phyloP scores from a whole-genome alignment of 2,113 vertebrate genomes.

The Psittacus erithacus region DNA sequence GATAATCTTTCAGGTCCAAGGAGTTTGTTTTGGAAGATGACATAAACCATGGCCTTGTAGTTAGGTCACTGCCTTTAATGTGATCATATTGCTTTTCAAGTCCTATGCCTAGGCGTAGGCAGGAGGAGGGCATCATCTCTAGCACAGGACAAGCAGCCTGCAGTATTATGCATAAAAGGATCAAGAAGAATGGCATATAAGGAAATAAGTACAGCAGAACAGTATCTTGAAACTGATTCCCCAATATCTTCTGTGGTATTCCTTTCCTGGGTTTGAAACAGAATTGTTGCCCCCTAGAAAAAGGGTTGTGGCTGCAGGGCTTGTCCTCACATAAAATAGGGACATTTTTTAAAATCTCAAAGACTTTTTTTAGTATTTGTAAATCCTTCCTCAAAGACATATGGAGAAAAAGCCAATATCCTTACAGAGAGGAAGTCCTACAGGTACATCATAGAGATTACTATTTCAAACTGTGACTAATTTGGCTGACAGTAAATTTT shows the following conservation, averaged over 20 bases:
- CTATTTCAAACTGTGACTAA: not conserved
- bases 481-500: not conserved
- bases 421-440: not conserved
- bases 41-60: not conserved
- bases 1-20: not conserved
- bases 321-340: not conserved
- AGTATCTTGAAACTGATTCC: not conserved
- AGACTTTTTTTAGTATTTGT: not conserved
- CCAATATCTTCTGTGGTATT: not conserved
- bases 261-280: not conserved
- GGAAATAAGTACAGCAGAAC: not conserved
- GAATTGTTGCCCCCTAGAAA: not conserved
- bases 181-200: not conserved
- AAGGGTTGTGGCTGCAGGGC: rapidly evolving
- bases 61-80: not conserved
- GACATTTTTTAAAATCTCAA: not conserved
- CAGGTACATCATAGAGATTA: not conserved
- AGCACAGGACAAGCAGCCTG: not conserved
- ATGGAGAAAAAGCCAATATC: not conserved
- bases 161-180: not conserved
- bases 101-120: not conserved
- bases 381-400: not conserved
- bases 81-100: not conserved
- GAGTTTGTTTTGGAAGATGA: not conserved
- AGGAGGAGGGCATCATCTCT: not conserved